Percentiles rank a stretch among this genome's conserved stretches.
These are phyloP conservation scores for Cephalopterus ornatus DNA, from an alignment of 2,113 vertebrate genomes.

Conservation along the genomic window DNA sequence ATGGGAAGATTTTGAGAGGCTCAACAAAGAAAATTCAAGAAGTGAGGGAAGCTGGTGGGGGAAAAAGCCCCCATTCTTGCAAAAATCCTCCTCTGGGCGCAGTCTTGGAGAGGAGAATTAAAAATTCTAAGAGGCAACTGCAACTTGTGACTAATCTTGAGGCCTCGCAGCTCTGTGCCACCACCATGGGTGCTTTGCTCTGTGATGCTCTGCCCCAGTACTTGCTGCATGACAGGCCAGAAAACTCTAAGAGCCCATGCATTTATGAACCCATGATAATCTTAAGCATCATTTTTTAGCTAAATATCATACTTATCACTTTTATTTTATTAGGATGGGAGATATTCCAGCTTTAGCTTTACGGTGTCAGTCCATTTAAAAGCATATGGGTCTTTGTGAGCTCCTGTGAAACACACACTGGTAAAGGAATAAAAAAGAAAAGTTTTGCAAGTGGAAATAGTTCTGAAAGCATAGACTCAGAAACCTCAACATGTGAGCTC, in stretches of 20 bases:
- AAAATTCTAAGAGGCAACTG: not conserved
- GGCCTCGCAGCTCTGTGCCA: not conserved
- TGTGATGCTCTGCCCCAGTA: rapidly evolving
- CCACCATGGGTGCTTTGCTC: rapidly evolving
- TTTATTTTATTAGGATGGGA: not conserved
- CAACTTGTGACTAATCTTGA: not conserved
- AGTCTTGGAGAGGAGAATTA: not conserved
- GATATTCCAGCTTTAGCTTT: not conserved
- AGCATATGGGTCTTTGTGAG: not conserved
- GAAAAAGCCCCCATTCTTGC: not conserved
- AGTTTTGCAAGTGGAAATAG: not conserved
- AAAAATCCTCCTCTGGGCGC: not conserved
- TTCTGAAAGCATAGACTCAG: not conserved
- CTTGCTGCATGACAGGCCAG: rapidly evolving
- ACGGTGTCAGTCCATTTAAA: not conserved
- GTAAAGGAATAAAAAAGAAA: not conserved
- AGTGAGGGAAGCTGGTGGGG: not conserved
- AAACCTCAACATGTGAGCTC: not conserved
- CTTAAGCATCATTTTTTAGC: not conserved
- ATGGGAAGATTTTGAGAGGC: not conserved
- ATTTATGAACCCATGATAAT: not conserved
- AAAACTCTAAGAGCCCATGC: not conserved
- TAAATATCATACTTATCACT: not conserved
- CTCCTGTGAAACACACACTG: not conserved
- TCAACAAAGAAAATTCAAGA: not conserved